Percentiles rank a stretch among this genome's conserved stretches.
phyloP scores from a whole-genome alignment of 2,113 vertebrate species.

The Neogobius melanostomus region DNA sequence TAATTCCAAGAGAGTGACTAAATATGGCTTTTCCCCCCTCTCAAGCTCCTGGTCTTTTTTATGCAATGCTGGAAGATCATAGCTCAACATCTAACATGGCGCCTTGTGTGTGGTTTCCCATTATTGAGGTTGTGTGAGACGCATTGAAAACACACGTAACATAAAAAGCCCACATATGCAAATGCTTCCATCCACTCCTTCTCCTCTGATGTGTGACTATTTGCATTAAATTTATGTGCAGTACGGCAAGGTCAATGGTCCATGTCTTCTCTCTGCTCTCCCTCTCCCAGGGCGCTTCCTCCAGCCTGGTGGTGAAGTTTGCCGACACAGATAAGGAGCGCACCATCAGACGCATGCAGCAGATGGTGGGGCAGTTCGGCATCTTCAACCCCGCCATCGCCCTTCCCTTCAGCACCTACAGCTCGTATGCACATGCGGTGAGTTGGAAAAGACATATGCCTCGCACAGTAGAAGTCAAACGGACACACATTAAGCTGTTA shows the following conservation, averaged over 20 bases:
- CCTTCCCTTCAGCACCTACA: constrained; percentile 97
- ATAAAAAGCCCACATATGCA: constrained; percentile 16
- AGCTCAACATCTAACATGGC: too few relatives aligned
- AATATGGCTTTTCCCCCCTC: too few relatives aligned
- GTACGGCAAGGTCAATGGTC: constrained; percentile 36
- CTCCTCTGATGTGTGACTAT: constrained; percentile 10
- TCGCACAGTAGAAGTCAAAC: background rate
- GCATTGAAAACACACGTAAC: constrained; percentile 18
- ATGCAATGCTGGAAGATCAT: too few relatives aligned
- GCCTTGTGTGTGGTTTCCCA: too few relatives aligned
- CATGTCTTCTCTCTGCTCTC: constrained; percentile 21
- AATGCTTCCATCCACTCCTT: constrained; percentile 2
- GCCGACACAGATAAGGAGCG: constrained; percentile 99
- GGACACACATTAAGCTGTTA: constrained; percentile 11
- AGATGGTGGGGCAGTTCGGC: constrained; percentile 99
- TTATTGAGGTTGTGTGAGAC: background rate
- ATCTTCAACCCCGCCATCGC: constrained; percentile 96
- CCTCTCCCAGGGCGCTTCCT: constrained; percentile 89
- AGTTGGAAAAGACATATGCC: constrained; percentile 69
- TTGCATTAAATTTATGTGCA: constrained; percentile 13
- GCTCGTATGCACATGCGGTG: constrained; percentile 98
- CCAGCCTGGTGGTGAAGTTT: constrained; percentile 99
- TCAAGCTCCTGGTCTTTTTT: too few relatives aligned
- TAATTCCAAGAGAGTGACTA: too few relatives aligned
- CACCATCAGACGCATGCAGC: constrained; percentile 96